Evolutionary conservation across 1,140 invertebrate species (phyloP), one percentile per base, ranked within the genome.

Genomic region (Scaptomyza pallida): DNA sequence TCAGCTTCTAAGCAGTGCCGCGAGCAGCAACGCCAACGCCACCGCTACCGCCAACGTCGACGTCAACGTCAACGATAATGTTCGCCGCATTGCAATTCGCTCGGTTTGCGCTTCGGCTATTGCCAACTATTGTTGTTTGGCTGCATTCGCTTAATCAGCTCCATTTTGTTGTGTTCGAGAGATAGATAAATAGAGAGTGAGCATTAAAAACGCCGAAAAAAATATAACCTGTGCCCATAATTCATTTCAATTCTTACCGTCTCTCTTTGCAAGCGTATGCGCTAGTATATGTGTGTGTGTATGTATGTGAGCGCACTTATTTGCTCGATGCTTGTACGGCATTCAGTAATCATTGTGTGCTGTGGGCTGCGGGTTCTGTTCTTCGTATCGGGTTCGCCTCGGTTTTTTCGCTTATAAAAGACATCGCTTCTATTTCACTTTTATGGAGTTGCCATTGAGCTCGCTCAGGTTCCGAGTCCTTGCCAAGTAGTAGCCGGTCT

Each of bases 331-430:
- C 80, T 76, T 64, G 73, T 61, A 69, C 57, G 64, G 73, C 77
- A 68, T 86, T 85, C 79, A 83, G 79, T 83, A 83, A 83, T 83
- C 82, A 78, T 85, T 85, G 73, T 85, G 81, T 81, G 77, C 70
- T 73, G 73, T 76, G 81, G 68, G 73, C 78, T 85, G 76, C 72
- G 80, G 76, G 72, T 86, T 86, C 67, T 61, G 72, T 85, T 83
- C 80, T 83, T 82, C 69, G 78, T 45, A 45, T 57, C 68, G 60
- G 33, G 2, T 59, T 52, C 41, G 47, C 62, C 51, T 67, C 41
- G 57, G n/a, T n/a, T 54, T 54, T 72, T 85, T 37, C 33, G 33
- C 41, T 77, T 85, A 85, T 85, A 85, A 85, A 88, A 85, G 82
- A 70, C 73, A 64, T 64, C 65, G 69, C 13, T 69, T 61, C 67